phyloP scores from a whole-genome alignment of 2,797 vertebrate species.

The Calcarius lapponicus region DNA sequence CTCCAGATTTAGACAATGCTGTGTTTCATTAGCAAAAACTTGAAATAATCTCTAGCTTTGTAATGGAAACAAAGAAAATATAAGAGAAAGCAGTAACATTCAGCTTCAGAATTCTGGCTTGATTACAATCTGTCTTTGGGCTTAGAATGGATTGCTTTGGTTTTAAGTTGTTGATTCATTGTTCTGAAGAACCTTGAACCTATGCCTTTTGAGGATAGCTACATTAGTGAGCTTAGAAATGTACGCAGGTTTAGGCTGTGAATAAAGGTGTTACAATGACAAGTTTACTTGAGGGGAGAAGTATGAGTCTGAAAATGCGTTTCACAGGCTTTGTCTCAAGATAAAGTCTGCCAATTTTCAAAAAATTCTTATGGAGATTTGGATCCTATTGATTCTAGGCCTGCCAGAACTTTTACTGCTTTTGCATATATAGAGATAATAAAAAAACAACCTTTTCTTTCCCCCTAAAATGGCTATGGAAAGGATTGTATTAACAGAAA shows the following conservation, averaged over 20 bases:
- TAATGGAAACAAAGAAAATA: neutral
- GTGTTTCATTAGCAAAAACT: neutral
- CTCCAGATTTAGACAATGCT: neutral
- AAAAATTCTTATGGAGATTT: neutral
- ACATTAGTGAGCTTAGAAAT: neutral
- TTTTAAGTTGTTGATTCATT: neutral
- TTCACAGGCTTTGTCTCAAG: neutral
- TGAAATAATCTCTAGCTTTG: neutral
- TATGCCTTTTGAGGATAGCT: neutral
- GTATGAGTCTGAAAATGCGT: neutral
- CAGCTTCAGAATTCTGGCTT: neutral
- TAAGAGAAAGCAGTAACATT: neutral
- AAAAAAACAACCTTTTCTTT: neutral
- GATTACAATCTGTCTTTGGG: neutral
- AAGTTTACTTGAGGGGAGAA: neutral
- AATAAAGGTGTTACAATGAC: neutral
- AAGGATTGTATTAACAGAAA: neutral
- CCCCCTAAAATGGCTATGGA: neutral
- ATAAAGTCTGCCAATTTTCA: neutral
- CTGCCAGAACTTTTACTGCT: neutral
- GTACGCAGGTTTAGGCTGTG: neutral
- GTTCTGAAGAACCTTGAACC: neutral
- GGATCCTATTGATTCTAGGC: neutral
- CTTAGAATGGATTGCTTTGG: neutral
- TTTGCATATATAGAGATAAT: neutral